These are phyloP conservation scores for Girardia tigrina DNA, from an alignment of 2,888 invertebrate genomes.

Conservation along the genomic window DNA sequence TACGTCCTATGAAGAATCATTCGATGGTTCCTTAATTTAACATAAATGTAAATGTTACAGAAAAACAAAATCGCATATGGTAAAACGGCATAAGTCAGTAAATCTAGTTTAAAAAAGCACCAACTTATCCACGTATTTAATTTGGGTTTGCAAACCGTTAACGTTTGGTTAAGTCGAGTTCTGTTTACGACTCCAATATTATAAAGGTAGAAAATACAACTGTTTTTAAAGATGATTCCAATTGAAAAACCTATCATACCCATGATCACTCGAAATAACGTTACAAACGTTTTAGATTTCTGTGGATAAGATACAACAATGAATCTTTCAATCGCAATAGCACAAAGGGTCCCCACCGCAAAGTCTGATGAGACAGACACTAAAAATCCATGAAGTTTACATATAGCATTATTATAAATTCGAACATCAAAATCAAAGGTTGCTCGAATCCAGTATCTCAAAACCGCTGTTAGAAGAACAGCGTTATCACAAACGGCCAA, in stretches of 20 bases:
- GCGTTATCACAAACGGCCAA: constrained; percentile 31
- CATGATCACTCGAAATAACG: neutral
- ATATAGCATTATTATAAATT: neutral
- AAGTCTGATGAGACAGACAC: constrained; percentile 33
- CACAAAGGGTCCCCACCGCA: constrained; percentile 33
- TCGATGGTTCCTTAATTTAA: constrained; percentile 25
- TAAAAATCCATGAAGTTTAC: constrained; percentile 19
- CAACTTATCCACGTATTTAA: neutral
- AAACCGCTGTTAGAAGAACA: constrained; percentile 28
- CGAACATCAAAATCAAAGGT: constrained; percentile 30
- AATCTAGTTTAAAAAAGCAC: constrained; percentile 34
- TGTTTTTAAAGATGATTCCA: constrained; percentile 14
- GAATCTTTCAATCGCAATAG: constrained; percentile 36
- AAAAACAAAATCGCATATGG: constrained; percentile 36
- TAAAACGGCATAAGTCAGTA: constrained; percentile 35
- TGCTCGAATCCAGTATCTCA: constrained; percentile 32
- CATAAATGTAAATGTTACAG: constrained; percentile 36
- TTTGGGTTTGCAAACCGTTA: neutral
- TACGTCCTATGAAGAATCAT: constrained; percentile 11
- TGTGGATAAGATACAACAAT: constrained; percentile 36
- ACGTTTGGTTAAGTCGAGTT: neutral
- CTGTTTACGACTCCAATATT: neutral
- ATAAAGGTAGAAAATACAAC: neutral
- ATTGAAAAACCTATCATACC: constrained; percentile 13
- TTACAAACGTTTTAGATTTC: constrained; percentile 14